Conservation (phyloP, 2,797 vertebrate genomes). For the Okamejei kenojei region DNA sequence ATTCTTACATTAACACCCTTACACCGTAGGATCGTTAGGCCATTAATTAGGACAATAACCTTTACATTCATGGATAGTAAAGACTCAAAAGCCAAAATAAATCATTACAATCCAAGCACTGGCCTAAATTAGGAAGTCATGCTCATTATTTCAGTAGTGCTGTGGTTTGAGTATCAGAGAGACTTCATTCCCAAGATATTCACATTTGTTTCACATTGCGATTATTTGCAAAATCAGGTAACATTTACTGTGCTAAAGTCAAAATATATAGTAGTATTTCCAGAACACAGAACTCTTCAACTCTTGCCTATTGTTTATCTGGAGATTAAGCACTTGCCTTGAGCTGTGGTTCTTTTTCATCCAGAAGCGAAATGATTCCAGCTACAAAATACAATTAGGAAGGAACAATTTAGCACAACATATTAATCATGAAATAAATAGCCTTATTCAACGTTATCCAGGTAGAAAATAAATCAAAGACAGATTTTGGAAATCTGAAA, state of each 20-base stretch:
- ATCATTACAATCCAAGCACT: background rate
- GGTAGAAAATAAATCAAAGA: no score
- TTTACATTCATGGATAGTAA: background rate
- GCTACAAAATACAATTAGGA: slow-evolving; percentile 59
- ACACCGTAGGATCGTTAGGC: background rate
- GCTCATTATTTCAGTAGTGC: background rate
- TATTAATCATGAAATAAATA: slow-evolving; percentile 37
- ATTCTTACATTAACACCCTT: background rate
- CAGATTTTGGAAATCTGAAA: no score
- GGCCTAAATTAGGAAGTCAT: background rate
- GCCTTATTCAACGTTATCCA: background rate
- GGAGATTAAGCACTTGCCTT: slow-evolving; percentile 66
- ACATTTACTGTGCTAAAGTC: background rate
- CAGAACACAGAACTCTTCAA: background rate
- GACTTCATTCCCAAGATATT: background rate
- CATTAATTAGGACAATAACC: background rate
- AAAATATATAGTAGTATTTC: background rate
- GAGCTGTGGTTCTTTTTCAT: slow-evolving; percentile 95
- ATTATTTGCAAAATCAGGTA: background rate
- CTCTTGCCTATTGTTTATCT: background rate
- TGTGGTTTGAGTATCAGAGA: background rate
- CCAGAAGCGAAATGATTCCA: slow-evolving; percentile 97
- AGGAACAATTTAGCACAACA: background rate
- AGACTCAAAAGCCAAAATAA: background rate
- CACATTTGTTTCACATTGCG: background rate